Evolutionary conservation across 2,888 invertebrate genomes (phyloP).

Genomic region (Mythimna pallens): DNA sequence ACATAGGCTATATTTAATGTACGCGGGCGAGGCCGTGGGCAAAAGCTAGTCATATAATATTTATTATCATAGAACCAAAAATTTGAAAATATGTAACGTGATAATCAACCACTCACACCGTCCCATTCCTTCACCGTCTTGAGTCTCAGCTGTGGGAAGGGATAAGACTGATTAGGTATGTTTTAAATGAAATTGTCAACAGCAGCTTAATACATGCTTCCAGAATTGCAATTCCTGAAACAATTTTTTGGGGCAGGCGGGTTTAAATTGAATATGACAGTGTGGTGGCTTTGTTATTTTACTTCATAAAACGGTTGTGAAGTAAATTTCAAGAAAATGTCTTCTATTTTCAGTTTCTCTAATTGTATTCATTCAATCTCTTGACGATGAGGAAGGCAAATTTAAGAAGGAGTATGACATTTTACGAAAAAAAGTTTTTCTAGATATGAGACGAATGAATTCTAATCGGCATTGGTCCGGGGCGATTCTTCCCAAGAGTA

Average conservation of each 20-base stretch:
- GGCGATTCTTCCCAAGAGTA: neutral
- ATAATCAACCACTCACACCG: no score
- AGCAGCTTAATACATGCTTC: neutral
- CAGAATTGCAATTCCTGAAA: neutral
- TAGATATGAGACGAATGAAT: slow-evolving; percentile 25
- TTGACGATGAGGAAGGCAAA: neutral
- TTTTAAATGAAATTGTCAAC: neutral
- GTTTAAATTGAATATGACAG: no score
- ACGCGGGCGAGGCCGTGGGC: no score
- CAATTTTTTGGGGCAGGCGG: neutral
- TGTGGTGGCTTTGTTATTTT: neutral
- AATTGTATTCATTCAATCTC: slow-evolving; percentile 13
- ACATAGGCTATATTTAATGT: no score
- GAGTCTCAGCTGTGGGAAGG: no score
- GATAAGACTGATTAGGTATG: no score
- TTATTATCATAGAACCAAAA: no score
- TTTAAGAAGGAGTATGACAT: neutral
- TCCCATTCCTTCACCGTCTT: no score
- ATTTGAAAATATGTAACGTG: no score
- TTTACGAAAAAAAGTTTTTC: slow-evolving; percentile 5
- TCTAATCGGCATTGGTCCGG: neutral
- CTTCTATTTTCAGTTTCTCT: slow-evolving; percentile 26
- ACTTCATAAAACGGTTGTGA: neutral
- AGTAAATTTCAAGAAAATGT: neutral
- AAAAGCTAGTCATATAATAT: no score